These are phyloP conservation scores for Sebastes steindachneri DNA, from an alignment of 2,797 vertebrate species.

Conservation along the genomic window DNA sequence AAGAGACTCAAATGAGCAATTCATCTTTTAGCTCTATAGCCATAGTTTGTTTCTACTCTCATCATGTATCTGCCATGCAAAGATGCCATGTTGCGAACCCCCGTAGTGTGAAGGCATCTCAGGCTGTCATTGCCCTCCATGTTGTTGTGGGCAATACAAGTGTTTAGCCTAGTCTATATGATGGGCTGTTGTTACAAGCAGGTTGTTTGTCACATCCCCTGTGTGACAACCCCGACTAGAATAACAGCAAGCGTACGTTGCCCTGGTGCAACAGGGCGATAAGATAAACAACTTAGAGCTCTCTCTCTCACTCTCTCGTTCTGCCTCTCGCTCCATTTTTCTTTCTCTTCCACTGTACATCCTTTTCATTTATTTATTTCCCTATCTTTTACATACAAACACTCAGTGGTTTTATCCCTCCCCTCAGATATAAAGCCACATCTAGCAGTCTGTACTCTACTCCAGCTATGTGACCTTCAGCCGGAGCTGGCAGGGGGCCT, in stretches of 20 bases:
- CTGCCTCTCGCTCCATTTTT: neutral
- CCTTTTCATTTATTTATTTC: slow-evolving; percentile 24
- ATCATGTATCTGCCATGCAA: neutral
- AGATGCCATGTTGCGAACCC: neutral
- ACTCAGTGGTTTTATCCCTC: neutral
- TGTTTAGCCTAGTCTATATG: neutral
- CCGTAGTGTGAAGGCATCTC: neutral
- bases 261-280: slow-evolving; percentile 5
- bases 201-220: slow-evolving; percentile 22
- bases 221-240: slow-evolving; percentile 51
- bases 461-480: slow-evolving; percentile 67
- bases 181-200: slow-evolving; percentile 16
- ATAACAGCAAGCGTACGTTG: slow-evolving; percentile 21
- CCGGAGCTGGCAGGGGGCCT: slow-evolving; percentile 64
- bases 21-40: neutral
- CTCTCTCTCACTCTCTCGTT: neutral
- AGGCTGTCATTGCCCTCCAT: neutral
- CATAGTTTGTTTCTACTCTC: neutral
- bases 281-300: slow-evolving; percentile 27
- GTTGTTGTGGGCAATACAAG: slow-evolving; percentile 4
- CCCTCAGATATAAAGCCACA: slow-evolving; percentile 38
- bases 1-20: neutral
- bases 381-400: neutral
- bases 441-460: slow-evolving; percentile 36
- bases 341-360: neutral